Conservation (phyloP, 1,140 invertebrate species). For the Microplitis mediator region DNA sequence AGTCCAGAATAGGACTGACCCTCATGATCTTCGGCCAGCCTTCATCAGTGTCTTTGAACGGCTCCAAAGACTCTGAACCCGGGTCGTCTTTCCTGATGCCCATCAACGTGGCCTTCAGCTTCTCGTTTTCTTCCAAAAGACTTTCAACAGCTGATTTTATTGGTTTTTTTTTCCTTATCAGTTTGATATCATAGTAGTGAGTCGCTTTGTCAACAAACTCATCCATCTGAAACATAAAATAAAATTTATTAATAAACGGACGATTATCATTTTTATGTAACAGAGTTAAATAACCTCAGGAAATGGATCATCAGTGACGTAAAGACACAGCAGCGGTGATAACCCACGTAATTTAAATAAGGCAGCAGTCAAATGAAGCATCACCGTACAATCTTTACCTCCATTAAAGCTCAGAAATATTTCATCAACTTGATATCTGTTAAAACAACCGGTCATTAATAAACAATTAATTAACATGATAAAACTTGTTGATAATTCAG, state of each 20-base stretch:
- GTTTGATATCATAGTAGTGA: slow-evolving; percentile 74
- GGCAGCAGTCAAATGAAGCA: slow-evolving; percentile 78
- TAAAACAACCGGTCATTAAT: slow-evolving; percentile 30
- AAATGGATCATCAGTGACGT: slow-evolving; percentile 75
- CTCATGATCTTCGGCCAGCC: slow-evolving; percentile 88
- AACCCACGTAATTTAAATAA: slow-evolving; percentile 64
- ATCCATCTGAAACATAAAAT: slow-evolving; percentile 66
- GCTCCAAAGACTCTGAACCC: slow-evolving; percentile 68
- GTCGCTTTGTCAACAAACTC: slow-evolving; percentile 77
- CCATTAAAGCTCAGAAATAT: slow-evolving; percentile 94
- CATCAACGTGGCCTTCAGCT: slow-evolving; percentile 85
- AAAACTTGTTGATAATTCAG: background rate
- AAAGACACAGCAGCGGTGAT: slow-evolving; percentile 46
- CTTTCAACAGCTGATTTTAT: slow-evolving; percentile 74
- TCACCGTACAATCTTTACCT: slow-evolving; percentile 94
- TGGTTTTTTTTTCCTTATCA: slow-evolving; percentile 72
- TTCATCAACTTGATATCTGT: slow-evolving; percentile 70
- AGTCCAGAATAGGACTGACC: slow-evolving; percentile 86
- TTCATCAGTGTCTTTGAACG: slow-evolving; percentile 71
- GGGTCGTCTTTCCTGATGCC: slow-evolving; percentile 88
- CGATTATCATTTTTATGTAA: background rate
- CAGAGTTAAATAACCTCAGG: slow-evolving; percentile 64
- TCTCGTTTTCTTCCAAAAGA: slow-evolving; percentile 68
- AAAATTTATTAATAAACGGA: background rate
- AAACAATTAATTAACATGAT: background rate